These are phyloP conservation scores for Chrysolina oricalcia DNA, from an alignment of 2,888 invertebrate species.

Conservation along the genomic window DNA sequence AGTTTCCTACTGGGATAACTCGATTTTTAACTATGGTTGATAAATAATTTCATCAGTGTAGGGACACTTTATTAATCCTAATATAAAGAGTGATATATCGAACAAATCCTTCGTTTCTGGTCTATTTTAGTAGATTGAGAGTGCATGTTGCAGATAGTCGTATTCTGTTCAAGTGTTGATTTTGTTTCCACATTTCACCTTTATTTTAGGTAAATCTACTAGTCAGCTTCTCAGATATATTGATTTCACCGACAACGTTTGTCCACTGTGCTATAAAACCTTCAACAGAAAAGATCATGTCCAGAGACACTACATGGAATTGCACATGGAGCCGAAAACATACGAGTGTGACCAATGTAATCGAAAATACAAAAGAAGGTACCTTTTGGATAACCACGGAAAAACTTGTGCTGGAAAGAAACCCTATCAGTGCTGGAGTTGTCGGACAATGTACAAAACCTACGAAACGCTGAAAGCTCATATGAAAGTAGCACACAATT, in stretches of 20 bases:
- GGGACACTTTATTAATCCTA: too few relatives aligned
- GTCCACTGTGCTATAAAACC: slow-evolving; percentile 61
- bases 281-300: slow-evolving; percentile 65
- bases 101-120: too few relatives aligned
- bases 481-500: slow-evolving; percentile 52
- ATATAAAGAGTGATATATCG: too few relatives aligned
- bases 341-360: slow-evolving; percentile 59
- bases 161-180: too few relatives aligned
- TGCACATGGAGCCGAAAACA: slow-evolving; percentile 54
- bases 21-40: too few relatives aligned
- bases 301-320: slow-evolving; percentile 57
- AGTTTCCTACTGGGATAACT: too few relatives aligned
- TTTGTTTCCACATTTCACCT: neutral
- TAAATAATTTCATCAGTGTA: too few relatives aligned
- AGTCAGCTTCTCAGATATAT: slow-evolving; percentile 50
- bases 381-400: slow-evolving; percentile 62
- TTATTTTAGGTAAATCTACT: slow-evolving; percentile 31
- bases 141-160: too few relatives aligned
- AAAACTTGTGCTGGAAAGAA: slow-evolving; percentile 52
- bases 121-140: too few relatives aligned
- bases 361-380: slow-evolving; percentile 61
- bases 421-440: slow-evolving; percentile 52
- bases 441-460: slow-evolving; percentile 51
- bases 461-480: slow-evolving; percentile 55
- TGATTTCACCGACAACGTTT: slow-evolving; percentile 56